Evolutionary conservation across 2,113 vertebrate species (phyloP).

Genomic region (Megaceryle maxima): DNA sequence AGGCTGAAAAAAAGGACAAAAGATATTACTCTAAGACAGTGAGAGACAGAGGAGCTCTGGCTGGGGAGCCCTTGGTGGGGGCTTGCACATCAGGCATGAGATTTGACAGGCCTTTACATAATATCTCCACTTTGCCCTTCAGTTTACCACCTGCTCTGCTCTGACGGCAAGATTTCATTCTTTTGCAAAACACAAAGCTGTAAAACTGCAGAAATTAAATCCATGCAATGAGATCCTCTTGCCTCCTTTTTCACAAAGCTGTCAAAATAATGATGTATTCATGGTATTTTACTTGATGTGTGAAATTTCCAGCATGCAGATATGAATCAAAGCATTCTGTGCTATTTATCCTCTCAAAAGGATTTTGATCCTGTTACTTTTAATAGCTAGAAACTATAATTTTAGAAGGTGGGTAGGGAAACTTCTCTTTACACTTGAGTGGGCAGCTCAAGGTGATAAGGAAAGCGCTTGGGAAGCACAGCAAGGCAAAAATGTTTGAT

Average conservation of each 20-base stretch:
- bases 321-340: constrained; percentile 52
- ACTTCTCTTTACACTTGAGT: constrained; percentile 20
- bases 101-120: background rate
- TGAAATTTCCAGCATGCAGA: constrained; percentile 49
- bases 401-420: constrained; percentile 24
- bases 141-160: constrained; percentile 20
- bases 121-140: background rate
- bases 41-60: background rate
- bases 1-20: background rate
- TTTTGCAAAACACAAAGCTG: constrained; percentile 27
- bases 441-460: constrained; percentile 33
- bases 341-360: constrained; percentile 54
- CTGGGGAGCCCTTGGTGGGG: background rate
- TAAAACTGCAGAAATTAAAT: constrained; percentile 52
- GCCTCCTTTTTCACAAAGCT: constrained; percentile 38
- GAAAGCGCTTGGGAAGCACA: background rate
- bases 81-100: background rate
- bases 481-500: constrained; percentile 1
- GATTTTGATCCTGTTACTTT: constrained; percentile 7
- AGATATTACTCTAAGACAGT: background rate
- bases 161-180: background rate
- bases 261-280: constrained; percentile 62
- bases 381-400: constrained; percentile 50
- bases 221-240: background rate
- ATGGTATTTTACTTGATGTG: constrained; percentile 39